Evolutionary conservation across 2,113 vertebrate genomes (phyloP).

Genomic region (Nansenia antarctica): DNA sequence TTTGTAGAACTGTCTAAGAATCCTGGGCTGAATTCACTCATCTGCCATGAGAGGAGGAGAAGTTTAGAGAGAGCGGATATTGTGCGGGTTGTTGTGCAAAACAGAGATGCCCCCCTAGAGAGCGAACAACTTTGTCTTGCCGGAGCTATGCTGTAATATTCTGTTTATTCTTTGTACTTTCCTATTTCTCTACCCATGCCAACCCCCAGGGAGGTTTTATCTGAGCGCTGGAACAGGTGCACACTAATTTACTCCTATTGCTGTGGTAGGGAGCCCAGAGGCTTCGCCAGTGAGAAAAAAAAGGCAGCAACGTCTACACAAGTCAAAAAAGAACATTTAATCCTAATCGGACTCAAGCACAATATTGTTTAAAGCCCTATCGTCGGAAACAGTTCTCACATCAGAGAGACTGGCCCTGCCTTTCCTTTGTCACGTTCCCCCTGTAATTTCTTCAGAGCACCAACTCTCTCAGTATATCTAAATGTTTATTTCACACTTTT

Average conservation of each 20-base stretch:
- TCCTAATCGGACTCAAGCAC: constrained; percentile 38
- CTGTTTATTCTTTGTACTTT: constrained; percentile 41
- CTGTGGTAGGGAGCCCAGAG: constrained; percentile 37
- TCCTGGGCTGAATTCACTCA: constrained; percentile 5
- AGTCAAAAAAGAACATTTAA: constrained; percentile 41
- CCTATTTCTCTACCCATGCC: constrained; percentile 35
- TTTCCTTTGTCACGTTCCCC: constrained; percentile 2
- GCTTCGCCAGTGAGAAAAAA: constrained; percentile 26
- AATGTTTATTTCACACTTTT: constrained; percentile 18
- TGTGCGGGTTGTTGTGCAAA: constrained; percentile 37
- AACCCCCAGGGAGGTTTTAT: constrained; percentile 50
- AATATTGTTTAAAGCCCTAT: constrained; percentile 38
- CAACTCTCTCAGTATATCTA: constrained; percentile 18
- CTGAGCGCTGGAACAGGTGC: constrained; percentile 55
- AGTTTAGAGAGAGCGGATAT: constrained; percentile 33
- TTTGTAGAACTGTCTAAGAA: background rate
- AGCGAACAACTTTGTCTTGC: constrained; percentile 30
- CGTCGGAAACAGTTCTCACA: constrained; percentile 20
- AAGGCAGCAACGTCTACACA: constrained; percentile 38
- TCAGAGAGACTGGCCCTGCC: constrained; percentile 13
- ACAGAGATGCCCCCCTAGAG: constrained; percentile 18
- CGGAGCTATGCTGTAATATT: constrained; percentile 36
- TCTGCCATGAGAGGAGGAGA: too few species aligned
- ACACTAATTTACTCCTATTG: constrained; percentile 59
- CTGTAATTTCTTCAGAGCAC: constrained; percentile 31